These are phyloP conservation scores for Trachelipus rathkii DNA, from an alignment of 1,140 invertebrate genomes.

Conservation along the genomic window DNA sequence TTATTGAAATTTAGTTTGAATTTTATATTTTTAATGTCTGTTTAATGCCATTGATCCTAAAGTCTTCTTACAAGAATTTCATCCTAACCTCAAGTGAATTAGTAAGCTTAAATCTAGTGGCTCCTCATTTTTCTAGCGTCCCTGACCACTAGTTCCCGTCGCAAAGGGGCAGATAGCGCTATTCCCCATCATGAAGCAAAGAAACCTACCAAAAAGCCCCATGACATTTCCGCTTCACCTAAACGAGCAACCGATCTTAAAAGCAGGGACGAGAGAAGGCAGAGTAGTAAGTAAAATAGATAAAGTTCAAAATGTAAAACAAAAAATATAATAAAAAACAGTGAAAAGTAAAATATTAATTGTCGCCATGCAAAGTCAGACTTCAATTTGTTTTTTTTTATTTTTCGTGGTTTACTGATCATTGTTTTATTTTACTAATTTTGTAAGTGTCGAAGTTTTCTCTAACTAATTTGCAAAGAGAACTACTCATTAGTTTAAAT, in stretches of 20 bases:
- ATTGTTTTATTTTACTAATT: no score
- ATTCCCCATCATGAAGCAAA: conserved; percentile 45
- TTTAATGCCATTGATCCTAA: no score
- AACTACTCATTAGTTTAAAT: no score
- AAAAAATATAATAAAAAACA: conserved; percentile 17
- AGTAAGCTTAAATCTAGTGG: conserved; percentile 4
- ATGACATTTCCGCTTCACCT: conserved; percentile 44
- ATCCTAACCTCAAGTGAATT: neutral
- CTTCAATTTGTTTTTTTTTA: conserved; percentile 27
- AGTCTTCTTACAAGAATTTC: neutral
- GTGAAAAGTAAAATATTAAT: conserved; percentile 16
- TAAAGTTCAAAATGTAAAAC: neutral
- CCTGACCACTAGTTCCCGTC: conserved; percentile 46
- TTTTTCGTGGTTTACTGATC: neutral
- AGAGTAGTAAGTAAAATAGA: conserved; percentile 44
- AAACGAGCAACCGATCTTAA: conserved; percentile 43
- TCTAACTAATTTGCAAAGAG: no score
- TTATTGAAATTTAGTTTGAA: no score
- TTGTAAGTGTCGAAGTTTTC: no score
- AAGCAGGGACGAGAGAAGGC: conserved; percentile 44
- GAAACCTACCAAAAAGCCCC: conserved; percentile 45
- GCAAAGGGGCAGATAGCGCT: conserved; percentile 43
- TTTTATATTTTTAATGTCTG: no score
- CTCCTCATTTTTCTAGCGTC: conserved; percentile 45
- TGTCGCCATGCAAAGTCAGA: conserved; percentile 29